phyloP scores from a whole-genome alignment of 2,888 invertebrate species.

The Desoria tigrina region DNA sequence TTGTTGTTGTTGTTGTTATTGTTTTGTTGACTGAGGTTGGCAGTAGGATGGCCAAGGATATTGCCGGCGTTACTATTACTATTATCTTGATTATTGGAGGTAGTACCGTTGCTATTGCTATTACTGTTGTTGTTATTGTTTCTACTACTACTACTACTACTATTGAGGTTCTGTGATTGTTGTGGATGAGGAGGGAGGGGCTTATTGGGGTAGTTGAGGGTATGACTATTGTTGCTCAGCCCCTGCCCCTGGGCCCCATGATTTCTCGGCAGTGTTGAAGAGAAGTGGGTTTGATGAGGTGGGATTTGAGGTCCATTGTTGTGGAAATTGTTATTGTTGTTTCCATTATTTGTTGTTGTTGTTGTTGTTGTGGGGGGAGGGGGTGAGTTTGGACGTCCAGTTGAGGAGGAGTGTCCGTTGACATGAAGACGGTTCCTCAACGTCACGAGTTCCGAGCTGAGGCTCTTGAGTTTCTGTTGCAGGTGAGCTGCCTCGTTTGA shows the following conservation, averaged over 20 bases:
- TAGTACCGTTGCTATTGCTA: constrained; percentile 9
- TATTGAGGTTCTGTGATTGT: constrained; percentile 28
- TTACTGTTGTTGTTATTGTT: constrained; percentile 30
- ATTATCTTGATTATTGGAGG: constrained; percentile 11
- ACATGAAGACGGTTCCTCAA: constrained; percentile 86
- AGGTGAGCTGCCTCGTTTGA: constrained; percentile 92
- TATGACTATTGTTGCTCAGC: too few species aligned
- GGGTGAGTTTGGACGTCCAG: constrained; percentile 52
- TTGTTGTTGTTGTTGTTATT: not conserved
- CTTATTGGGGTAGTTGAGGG: constrained; percentile 45
- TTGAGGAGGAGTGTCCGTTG: constrained; percentile 55
- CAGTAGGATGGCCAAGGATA: constrained; percentile 17
- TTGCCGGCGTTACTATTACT: not conserved
- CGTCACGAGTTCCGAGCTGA: constrained; percentile 88
- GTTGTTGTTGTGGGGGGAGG: constrained; percentile 48
- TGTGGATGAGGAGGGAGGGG: constrained; percentile 50
- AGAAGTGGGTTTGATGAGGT: constrained; percentile 20
- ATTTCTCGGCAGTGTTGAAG: constrained; percentile 9
- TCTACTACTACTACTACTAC: constrained; percentile 32
- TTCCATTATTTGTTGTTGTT: constrained; percentile 16
- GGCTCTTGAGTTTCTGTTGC: constrained; percentile 84
- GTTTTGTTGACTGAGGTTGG: constrained; percentile 27
- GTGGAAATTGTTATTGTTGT: constrained; percentile 21
- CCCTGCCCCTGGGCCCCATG: too few species aligned
- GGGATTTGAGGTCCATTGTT: constrained; percentile 28